Percentiles rank a stretch among this genome's conserved stretches.
These are phyloP conservation scores for Nephrotoma appendiculata DNA, from an alignment of 2,888 invertebrate species.

Conservation along the genomic window DNA sequence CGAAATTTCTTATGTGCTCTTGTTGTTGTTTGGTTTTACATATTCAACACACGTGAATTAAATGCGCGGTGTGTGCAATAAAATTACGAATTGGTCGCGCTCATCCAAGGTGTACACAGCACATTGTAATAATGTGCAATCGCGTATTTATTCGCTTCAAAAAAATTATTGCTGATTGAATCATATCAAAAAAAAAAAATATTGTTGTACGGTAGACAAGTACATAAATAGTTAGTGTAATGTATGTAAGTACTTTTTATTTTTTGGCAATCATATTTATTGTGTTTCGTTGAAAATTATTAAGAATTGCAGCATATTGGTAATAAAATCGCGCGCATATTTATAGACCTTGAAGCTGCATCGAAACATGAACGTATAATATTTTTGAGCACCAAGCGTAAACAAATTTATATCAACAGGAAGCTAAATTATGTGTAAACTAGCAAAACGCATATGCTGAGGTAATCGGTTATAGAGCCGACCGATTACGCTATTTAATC, in stretches of 20 bases:
- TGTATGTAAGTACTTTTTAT: background rate
- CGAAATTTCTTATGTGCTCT: background rate
- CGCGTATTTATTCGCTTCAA: background rate
- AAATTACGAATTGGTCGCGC: background rate
- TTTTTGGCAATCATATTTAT: background rate
- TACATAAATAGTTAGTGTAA: background rate
- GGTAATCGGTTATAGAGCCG: too few species aligned
- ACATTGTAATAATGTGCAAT: background rate
- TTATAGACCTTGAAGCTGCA: background rate
- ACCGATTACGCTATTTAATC: too few species aligned
- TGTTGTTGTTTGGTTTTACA: background rate
- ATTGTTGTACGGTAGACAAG: background rate
- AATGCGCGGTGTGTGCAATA: background rate
- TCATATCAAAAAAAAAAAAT: background rate
- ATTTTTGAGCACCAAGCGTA: background rate
- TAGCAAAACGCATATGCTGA: too few species aligned
- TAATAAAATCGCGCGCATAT: background rate
- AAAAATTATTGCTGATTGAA: background rate
- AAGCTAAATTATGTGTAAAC: too few species aligned
- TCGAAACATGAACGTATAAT: background rate
- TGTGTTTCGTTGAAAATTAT: background rate
- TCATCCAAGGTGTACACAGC: background rate
- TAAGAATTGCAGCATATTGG: background rate
- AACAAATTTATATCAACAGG: background rate
- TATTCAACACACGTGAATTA: background rate